phyloP scores from a whole-genome alignment of 2,113 vertebrate genomes.

The Xenus cinereus region DNA sequence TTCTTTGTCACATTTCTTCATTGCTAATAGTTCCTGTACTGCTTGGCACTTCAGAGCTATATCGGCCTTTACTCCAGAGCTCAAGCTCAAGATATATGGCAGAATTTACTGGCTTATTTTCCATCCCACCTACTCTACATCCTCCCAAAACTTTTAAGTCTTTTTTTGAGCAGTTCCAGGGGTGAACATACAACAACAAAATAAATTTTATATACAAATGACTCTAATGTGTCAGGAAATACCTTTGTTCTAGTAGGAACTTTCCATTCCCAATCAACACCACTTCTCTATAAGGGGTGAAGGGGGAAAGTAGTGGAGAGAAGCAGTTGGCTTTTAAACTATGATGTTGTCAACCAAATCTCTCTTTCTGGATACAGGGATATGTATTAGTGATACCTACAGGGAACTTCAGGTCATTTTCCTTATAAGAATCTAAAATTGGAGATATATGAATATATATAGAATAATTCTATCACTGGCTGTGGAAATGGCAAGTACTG shows the following conservation, averaged over 20 bases:
- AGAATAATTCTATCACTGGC: not conserved
- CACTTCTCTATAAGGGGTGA: not conserved
- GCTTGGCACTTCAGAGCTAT: not conserved
- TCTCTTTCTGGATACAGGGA: not conserved
- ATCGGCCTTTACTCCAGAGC: not conserved
- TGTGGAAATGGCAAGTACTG: not conserved
- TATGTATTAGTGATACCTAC: not conserved
- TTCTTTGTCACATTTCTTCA: not conserved
- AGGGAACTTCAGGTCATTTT: not conserved
- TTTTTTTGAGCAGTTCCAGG: not conserved
- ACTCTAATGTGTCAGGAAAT: not conserved
- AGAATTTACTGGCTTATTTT: not conserved
- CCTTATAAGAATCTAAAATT: not conserved
- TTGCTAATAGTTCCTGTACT: not conserved
- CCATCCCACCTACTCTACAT: not conserved
- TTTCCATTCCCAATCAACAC: not conserved
- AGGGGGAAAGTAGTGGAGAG: not conserved
- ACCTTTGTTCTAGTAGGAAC: not conserved
- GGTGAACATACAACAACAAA: not conserved
- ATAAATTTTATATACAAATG: not conserved
- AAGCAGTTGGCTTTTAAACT: not conserved
- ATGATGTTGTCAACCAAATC: not conserved
- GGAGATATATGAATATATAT: not conserved
- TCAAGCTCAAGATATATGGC: not conserved
- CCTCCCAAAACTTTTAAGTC: rapidly evolving